A percentile compares a stretch with the other conserved stretches of the same genome.
These are phyloP conservation scores for Catharus bicknelli DNA, from an alignment of 2,113 vertebrate species.

Conservation along the genomic window DNA sequence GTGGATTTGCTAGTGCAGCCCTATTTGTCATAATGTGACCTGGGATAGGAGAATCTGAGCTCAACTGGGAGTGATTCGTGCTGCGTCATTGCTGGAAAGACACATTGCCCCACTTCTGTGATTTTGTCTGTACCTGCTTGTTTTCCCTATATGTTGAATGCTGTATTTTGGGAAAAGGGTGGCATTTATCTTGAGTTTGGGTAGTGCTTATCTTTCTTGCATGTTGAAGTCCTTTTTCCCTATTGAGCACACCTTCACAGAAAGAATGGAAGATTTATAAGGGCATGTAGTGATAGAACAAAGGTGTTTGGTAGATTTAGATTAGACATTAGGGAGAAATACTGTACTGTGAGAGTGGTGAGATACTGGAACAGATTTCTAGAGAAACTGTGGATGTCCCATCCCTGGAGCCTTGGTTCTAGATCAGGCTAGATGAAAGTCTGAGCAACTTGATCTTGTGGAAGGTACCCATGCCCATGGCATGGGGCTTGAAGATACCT, in stretches of 20 bases:
- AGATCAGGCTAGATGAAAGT: no score
- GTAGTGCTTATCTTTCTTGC: not conserved
- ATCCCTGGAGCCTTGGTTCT: no score
- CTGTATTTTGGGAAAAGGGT: not conserved
- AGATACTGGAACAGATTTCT: not conserved
- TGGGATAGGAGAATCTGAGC: not conserved
- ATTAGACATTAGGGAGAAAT: not conserved
- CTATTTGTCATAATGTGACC: fast-evolving
- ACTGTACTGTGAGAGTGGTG: not conserved
- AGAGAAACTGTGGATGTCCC: not conserved
- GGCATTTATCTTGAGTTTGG: not conserved
- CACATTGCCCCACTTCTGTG: fast-evolving
- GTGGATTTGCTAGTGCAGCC: not conserved
- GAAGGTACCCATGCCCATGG: not conserved
- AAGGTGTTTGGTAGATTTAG: not conserved
- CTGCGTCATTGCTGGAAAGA: not conserved
- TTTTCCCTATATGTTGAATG: not conserved
- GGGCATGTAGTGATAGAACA: not conserved
- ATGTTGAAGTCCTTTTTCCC: not conserved
- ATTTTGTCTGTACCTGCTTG: not conserved
- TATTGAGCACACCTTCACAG: not conserved
- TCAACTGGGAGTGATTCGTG: fast-evolving
- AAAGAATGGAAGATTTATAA: not conserved
- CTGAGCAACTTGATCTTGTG: not conserved
- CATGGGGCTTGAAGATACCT: not conserved